These are phyloP conservation scores for Lagodon rhomboides DNA, from an alignment of 2,797 vertebrate species.

Conservation along the genomic window DNA sequence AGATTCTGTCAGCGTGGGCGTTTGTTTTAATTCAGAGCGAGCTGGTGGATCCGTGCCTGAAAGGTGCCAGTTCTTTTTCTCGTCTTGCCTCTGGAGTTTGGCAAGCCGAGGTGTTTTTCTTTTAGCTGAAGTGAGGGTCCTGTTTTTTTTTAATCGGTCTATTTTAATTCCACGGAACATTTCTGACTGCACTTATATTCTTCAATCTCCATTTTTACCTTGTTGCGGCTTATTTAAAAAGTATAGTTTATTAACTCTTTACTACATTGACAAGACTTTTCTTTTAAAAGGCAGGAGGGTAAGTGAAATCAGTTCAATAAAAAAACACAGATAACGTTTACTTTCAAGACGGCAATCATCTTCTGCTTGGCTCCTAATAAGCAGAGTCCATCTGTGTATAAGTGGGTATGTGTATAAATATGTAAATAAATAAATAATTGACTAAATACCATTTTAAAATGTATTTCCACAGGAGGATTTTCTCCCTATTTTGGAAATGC, in stretches of 20 bases:
- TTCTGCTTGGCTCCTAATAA: neutral
- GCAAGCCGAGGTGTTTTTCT: neutral
- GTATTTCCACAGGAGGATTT: neutral
- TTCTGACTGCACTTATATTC: neutral
- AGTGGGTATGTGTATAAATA: neutral
- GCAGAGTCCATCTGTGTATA: neutral
- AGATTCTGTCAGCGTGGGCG: neutral
- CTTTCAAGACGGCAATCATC: neutral
- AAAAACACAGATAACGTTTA: neutral
- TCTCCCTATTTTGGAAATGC: neutral
- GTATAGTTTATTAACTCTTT: neutral
- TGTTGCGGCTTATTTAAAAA: too few species aligned
- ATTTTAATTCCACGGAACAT: neutral
- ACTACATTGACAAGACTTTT: neutral
- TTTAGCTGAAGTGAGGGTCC: neutral
- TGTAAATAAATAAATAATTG: neutral
- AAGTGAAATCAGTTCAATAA: neutral
- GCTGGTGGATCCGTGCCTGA: neutral
- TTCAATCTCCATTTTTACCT: neutral
- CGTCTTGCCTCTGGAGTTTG: constrained; percentile 16
- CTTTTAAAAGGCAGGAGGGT: neutral
- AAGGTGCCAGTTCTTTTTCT: constrained; percentile 1
- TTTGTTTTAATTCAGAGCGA: neutral
- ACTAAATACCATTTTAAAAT: neutral
- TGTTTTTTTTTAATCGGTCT: neutral